These are phyloP conservation scores for Hybos culiciformis DNA, from an alignment of 2,888 invertebrate genomes.

Conservation along the genomic window DNA sequence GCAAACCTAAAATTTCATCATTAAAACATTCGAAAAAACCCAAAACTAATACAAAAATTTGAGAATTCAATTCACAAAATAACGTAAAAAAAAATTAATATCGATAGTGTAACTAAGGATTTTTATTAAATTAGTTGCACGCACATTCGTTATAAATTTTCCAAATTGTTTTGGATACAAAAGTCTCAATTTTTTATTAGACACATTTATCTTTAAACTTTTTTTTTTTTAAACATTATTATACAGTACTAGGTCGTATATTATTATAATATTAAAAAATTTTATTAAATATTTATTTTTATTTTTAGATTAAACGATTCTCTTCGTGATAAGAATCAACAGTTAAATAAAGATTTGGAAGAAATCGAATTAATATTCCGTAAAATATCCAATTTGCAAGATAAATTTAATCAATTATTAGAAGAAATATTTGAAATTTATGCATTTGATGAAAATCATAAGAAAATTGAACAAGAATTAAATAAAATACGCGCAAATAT, in stretches of 20 bases:
- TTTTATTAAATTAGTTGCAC: too few relatives aligned
- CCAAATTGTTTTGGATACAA: constrained; percentile 4
- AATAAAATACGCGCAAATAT: constrained; percentile 44
- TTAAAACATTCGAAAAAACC: too few relatives aligned
- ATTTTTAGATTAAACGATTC: constrained; percentile 62
- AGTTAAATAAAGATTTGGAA: constrained; percentile 59
- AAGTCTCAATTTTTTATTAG: constrained; percentile 4
- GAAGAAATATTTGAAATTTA: constrained; percentile 56
- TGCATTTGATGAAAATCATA: constrained; percentile 63
- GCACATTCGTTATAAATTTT: too few relatives aligned
- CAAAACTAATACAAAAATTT: too few relatives aligned
- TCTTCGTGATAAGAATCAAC: constrained; percentile 60
- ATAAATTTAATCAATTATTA: constrained; percentile 50
- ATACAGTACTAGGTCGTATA: background rate
- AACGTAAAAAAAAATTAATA: too few relatives aligned
- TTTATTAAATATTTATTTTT: too few relatives aligned
- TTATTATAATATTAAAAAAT: too few relatives aligned
- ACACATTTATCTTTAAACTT: too few relatives aligned
- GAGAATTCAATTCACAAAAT: too few relatives aligned
- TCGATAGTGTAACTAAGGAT: too few relatives aligned
- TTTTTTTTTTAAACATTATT: background rate
- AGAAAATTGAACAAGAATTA: constrained; percentile 46
- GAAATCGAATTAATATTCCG: constrained; percentile 61
- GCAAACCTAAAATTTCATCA: too few relatives aligned
- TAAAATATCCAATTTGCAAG: constrained; percentile 53